Conservation (phyloP, 2,888 invertebrate genomes). For the Hymenopus coronatus region DNA sequence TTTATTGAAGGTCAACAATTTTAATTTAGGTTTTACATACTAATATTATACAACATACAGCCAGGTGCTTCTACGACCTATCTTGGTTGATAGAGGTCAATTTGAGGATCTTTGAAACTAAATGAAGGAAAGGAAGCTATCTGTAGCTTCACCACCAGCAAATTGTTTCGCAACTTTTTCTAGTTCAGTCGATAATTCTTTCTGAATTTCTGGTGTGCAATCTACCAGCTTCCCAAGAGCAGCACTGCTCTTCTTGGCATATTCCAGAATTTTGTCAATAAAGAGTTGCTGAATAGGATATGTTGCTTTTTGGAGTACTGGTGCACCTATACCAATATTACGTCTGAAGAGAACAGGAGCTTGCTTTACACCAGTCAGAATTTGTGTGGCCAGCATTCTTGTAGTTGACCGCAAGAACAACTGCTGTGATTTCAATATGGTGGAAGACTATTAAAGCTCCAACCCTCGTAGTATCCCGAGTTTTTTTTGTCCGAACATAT, state of each 20-base stretch:
- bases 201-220: constrained; percentile 70
- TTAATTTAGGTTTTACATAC: too few relatives aligned
- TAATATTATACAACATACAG: too few relatives aligned
- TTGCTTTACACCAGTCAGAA: constrained; percentile 30
- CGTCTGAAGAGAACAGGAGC: constrained; percentile 48
- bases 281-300: constrained; percentile 95
- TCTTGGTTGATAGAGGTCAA: too few relatives aligned
- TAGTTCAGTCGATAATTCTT: constrained; percentile 71
- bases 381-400: constrained; percentile 42
- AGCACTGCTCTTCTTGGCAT: constrained; percentile 77
- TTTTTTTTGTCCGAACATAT: too few relatives aligned
- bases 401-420: background rate
- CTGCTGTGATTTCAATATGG: background rate
- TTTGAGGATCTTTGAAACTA: constrained; percentile 69
- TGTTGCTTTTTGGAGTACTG: constrained; percentile 64
- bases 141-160: constrained; percentile 70
- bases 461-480: too few relatives aligned
- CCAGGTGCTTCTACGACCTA: too few relatives aligned
- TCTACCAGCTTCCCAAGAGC: constrained; percentile 78
- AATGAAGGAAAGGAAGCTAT: constrained; percentile 86
- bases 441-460: too few relatives aligned
- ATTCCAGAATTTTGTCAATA: constrained; percentile 87
- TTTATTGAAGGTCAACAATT: too few relatives aligned
- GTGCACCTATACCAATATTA: constrained; percentile 70
- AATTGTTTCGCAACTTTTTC: constrained; percentile 77